phyloP scores from a whole-genome alignment of 2,797 vertebrate genomes.

The Amblyopsis hoosieri region DNA sequence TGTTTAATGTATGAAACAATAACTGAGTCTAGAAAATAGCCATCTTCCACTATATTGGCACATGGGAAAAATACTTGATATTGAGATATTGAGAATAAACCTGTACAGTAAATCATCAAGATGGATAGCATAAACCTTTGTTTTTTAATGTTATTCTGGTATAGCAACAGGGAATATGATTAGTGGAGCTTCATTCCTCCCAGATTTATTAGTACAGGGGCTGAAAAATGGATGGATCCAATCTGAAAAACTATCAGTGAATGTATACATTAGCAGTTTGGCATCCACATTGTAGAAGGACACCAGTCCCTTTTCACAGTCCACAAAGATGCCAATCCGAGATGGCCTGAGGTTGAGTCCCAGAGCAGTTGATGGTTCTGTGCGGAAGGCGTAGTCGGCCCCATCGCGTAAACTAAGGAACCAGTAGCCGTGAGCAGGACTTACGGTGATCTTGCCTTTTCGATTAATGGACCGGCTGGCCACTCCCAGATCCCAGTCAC shows the following conservation, averaged over 20 bases:
- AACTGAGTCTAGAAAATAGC: too few species aligned
- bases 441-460: constrained; percentile 77
- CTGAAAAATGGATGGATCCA: constrained; percentile 80
- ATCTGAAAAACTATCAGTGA: constrained; percentile 67
- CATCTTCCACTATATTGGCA: too few species aligned
- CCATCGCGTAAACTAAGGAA: constrained; percentile 76
- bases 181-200: constrained; percentile 76
- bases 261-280: constrained; percentile 71
- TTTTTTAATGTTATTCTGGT: constrained; percentile 29
- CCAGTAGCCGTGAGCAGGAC: constrained; percentile 77
- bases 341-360: constrained; percentile 55
- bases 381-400: constrained; percentile 68
- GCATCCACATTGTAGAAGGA: constrained; percentile 79
- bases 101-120: too few species aligned
- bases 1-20: too few species aligned
- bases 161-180: constrained; percentile 58
- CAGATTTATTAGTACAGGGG: constrained; percentile 80
- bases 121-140: too few species aligned
- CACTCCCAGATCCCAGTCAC: constrained; percentile 80
- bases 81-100: too few species aligned
- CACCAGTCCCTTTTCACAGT: constrained; percentile 77
- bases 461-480: constrained; percentile 65
- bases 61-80: too few species aligned
- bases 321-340: constrained; percentile 71
- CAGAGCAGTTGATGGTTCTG: constrained; percentile 66